These are phyloP conservation scores for Crotalus helleri DNA, from an alignment of 2,113 vertebrate species.

Conservation along the genomic window DNA sequence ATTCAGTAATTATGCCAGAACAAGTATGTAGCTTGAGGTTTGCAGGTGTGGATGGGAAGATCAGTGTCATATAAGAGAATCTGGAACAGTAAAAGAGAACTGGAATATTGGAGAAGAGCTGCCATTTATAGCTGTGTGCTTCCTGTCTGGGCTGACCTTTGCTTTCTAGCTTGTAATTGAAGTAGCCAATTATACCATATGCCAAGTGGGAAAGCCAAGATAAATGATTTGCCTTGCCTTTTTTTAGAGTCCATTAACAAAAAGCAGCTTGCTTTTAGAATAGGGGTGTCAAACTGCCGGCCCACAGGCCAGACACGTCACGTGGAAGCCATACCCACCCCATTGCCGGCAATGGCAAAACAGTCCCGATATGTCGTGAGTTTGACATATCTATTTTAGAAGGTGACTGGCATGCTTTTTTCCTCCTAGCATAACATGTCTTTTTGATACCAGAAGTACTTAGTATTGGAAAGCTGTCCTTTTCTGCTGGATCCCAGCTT, in stretches of 20 bases:
- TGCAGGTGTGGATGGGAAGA: neutral
- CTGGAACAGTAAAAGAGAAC: neutral
- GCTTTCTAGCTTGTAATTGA: neutral
- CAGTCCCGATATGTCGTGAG: too few relatives aligned
- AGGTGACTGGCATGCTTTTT: neutral
- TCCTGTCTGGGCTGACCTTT: neutral
- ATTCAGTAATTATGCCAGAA: neutral
- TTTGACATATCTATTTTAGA: neutral
- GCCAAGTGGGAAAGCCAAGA: neutral
- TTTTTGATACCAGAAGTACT: neutral
- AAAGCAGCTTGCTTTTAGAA: neutral
- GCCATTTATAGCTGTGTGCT: neutral
- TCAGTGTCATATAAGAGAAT: neutral
- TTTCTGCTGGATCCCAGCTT: slow-evolving; percentile 40
- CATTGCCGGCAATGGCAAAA: too few relatives aligned
- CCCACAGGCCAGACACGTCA: too few relatives aligned
- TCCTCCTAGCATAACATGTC: neutral
- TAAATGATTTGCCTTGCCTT: neutral
- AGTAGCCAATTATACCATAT: neutral
- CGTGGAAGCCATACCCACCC: too few relatives aligned
- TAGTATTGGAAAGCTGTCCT: slow-evolving; percentile 7
- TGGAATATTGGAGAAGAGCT: neutral
- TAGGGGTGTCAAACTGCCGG: too few relatives aligned
- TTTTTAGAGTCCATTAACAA: neutral
- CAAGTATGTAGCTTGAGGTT: neutral